phyloP scores from a whole-genome alignment of 2,113 vertebrate species.

The Leptodactylus fuscus region DNA sequence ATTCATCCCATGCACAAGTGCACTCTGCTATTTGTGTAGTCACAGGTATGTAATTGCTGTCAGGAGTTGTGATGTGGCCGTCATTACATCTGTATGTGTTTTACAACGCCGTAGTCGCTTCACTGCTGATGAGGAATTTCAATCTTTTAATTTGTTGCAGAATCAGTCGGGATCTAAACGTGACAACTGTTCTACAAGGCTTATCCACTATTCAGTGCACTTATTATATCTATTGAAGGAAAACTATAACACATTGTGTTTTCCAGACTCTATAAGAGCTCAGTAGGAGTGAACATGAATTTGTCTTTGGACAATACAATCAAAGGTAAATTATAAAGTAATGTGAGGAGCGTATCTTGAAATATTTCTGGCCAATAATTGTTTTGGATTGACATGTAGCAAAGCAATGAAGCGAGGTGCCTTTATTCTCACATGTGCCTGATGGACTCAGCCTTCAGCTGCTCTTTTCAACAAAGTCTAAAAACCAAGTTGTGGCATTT shows the following conservation, averaged over 20 bases:
- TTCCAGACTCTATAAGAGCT: not conserved
- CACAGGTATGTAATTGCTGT: conserved; percentile 32
- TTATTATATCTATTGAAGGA: conserved; percentile 19
- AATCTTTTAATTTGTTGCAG: conserved; percentile 50
- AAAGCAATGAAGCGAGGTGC: conserved; percentile 27
- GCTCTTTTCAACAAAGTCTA: conserved; percentile 49
- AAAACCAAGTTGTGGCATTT: conserved; percentile 56
- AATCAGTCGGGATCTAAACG: conserved; percentile 7
- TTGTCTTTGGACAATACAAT: conserved; percentile 30
- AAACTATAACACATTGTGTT: conserved; percentile 50
- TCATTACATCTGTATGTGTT: conserved; percentile 51
- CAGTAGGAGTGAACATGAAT: not conserved
- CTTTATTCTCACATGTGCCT: conserved; percentile 30
- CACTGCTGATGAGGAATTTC: conserved; percentile 56
- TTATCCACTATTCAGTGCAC: not conserved
- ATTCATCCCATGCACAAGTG: conserved; percentile 20
- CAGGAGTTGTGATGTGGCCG: conserved; percentile 17
- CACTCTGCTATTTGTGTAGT: conserved; percentile 18
- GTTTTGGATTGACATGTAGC: conserved; percentile 36
- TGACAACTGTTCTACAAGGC: conserved; percentile 13
- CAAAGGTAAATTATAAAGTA: conserved; percentile 15
- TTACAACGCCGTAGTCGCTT: conserved; percentile 44
- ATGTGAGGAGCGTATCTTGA: conserved; percentile 35
- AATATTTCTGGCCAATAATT: conserved; percentile 50
- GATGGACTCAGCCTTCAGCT: conserved; percentile 44